These are phyloP conservation scores for Chrysoperla carnea DNA, from an alignment of 1,140 invertebrate species.

Conservation along the genomic window DNA sequence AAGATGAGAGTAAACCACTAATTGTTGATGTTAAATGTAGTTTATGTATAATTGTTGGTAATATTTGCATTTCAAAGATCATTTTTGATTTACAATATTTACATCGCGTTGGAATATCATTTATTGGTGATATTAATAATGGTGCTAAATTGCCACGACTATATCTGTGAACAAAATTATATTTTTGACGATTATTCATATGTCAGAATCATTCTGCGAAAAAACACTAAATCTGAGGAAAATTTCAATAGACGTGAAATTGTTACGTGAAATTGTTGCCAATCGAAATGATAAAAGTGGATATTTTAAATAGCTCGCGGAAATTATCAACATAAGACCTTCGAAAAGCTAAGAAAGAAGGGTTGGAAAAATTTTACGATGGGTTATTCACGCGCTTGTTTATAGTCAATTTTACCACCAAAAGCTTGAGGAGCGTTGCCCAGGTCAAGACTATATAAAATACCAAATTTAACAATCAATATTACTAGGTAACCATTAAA, in stretches of 20 bases:
- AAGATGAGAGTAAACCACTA: constrained; percentile 10
- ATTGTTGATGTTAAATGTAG: constrained; percentile 35
- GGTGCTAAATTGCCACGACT: constrained; percentile 41
- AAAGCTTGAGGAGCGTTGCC: no score
- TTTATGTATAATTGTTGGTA: constrained; percentile 57
- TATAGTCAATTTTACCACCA: no score
- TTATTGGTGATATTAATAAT: constrained; percentile 42
- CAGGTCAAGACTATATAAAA: no score
- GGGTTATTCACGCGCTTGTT: no score
- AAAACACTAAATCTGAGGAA: constrained; percentile 1
- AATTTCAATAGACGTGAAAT: neutral
- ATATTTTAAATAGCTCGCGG: no score
- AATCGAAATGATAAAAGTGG: constrained; percentile 1
- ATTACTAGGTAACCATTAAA: no score
- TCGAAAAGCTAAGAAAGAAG: no score
- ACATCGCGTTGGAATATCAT: constrained; percentile 35
- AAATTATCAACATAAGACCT: no score
- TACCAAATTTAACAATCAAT: no score
- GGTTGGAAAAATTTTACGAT: no score
- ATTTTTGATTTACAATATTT: constrained; percentile 49
- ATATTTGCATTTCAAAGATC: constrained; percentile 63
- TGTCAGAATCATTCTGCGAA: neutral
- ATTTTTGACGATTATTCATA: constrained; percentile 1
- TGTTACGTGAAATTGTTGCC: neutral
- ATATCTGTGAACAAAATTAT: constrained; percentile 37